These are phyloP conservation scores for Drosophila gaucha DNA, from an alignment of 2,888 invertebrate species.

Conservation along the genomic window DNA sequence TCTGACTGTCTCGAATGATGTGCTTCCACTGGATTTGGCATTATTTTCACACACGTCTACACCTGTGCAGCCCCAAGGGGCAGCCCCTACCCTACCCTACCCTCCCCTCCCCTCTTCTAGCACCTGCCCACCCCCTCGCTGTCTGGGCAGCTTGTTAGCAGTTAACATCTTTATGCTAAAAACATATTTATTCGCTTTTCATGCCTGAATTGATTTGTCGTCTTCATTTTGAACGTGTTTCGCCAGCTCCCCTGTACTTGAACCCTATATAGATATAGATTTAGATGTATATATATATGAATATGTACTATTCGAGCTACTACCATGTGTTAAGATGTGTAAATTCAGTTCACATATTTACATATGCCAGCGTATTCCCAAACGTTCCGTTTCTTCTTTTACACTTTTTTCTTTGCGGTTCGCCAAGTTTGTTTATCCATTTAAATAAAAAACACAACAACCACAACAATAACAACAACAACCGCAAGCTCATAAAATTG, in stretches of 20 bases:
- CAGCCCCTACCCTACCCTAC: neutral
- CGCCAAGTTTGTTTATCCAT: conserved; percentile 70
- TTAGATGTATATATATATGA: neutral
- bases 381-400: conserved; percentile 33
- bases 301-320: conserved; percentile 12
- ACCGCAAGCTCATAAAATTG: conserved; percentile 43
- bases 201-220: conserved; percentile 82
- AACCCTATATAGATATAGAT: conserved; percentile 11
- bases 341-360: conserved; percentile 61
- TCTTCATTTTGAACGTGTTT: conserved; percentile 70
- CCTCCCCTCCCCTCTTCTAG: neutral
- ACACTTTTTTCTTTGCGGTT: conserved; percentile 52
- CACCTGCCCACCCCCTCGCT: neutral
- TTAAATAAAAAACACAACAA: conserved; percentile 45
- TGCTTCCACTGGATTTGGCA: conserved; percentile 31
- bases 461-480: conserved; percentile 17
- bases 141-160: conserved; percentile 66
- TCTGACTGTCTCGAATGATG: conserved; percentile 19
- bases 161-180: conserved; percentile 80
- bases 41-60: conserved; percentile 36
- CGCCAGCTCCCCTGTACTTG: conserved; percentile 40
- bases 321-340: conserved; percentile 53
- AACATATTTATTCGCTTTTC: conserved; percentile 80
- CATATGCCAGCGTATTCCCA: conserved; percentile 59
- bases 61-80: conserved; percentile 26